phyloP scores from a whole-genome alignment of 2,113 vertebrate species.

The Sylvia atricapilla region DNA sequence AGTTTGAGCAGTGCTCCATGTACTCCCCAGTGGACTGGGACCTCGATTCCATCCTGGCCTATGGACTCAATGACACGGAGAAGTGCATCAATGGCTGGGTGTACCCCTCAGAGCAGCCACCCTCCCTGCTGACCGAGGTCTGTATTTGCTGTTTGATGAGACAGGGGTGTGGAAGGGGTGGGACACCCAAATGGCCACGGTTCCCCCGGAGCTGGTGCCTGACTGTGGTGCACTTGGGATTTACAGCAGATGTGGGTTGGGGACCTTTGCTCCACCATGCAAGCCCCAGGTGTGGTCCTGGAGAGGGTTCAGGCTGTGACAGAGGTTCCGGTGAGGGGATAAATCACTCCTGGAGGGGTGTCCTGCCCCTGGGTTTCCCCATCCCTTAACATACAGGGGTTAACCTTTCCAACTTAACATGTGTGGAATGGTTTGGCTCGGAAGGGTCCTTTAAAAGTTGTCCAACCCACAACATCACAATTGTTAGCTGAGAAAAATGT shows the following conservation, averaged over 20 bases:
- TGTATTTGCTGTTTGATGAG: neutral
- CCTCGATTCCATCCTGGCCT: slow-evolving; percentile 71
- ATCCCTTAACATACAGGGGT: neutral
- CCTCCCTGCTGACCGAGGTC: slow-evolving; percentile 82
- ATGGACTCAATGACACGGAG: slow-evolving; percentile 75
- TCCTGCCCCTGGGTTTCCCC: neutral
- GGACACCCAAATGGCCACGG: rapidly evolving
- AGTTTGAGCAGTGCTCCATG: slow-evolving; percentile 80
- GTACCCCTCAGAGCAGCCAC: slow-evolving; percentile 64
- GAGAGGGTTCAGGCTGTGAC: neutral
- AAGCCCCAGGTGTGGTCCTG: neutral
- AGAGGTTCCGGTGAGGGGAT: neutral
- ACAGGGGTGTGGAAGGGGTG: neutral
- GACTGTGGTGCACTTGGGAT: neutral
- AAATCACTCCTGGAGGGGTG: neutral
- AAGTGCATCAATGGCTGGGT: slow-evolving; percentile 74
- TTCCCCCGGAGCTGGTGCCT: neutral
- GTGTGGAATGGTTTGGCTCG: neutral
- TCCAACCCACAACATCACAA: neutral
- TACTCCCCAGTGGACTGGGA: slow-evolving; percentile 72
- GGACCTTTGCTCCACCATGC: neutral
- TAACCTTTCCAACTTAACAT: neutral
- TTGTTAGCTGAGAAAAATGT: neutral
- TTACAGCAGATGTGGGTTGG: neutral
- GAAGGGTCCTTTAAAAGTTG: neutral